Evolutionary conservation across 2,888 invertebrate genomes (phyloP).

Genomic region (Mythimna loreyi): DNA sequence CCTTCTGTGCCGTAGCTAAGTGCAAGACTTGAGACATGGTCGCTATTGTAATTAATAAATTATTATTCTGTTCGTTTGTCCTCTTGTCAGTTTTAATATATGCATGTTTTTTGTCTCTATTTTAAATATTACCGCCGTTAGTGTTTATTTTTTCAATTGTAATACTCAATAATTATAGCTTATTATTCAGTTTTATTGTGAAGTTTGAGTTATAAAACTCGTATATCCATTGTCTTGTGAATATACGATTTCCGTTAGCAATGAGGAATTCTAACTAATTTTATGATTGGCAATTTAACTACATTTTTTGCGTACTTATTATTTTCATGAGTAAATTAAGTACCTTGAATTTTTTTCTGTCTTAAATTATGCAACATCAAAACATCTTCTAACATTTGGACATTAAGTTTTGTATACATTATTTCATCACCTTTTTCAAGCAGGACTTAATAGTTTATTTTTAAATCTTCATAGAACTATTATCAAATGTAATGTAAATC

Average conservation of each 20-base stretch:
- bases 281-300: slow-evolving; percentile 3
- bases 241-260: not conserved
- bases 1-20: slow-evolving; percentile 15
- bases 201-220: not conserved
- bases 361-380: not conserved
- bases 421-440: slow-evolving; percentile 1
- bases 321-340: not conserved
- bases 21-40: slow-evolving; percentile 20
- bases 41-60: slow-evolving; percentile 57
- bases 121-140: slow-evolving; percentile 11
- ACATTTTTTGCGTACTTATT: not conserved
- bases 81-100: slow-evolving; percentile 38
- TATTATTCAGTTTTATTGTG: slow-evolving; percentile 7
- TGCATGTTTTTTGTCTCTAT: slow-evolving; percentile 37
- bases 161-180: slow-evolving; percentile 2
- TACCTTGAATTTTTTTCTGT: slow-evolving; percentile 11
- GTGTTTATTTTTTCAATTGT: slow-evolving; percentile 24
- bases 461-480: slow-evolving; percentile 8
- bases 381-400: not conserved
- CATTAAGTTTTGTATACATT: not conserved
- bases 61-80: slow-evolving; percentile 56
- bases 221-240: not conserved
- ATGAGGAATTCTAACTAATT: not conserved
- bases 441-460: slow-evolving; percentile 2
- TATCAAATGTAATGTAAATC: slow-evolving; percentile 53